Percentiles rank a stretch among this genome's conserved stretches.
phyloP scores from a whole-genome alignment of 2,797 vertebrate genomes.

The Bovichtus variegatus region DNA sequence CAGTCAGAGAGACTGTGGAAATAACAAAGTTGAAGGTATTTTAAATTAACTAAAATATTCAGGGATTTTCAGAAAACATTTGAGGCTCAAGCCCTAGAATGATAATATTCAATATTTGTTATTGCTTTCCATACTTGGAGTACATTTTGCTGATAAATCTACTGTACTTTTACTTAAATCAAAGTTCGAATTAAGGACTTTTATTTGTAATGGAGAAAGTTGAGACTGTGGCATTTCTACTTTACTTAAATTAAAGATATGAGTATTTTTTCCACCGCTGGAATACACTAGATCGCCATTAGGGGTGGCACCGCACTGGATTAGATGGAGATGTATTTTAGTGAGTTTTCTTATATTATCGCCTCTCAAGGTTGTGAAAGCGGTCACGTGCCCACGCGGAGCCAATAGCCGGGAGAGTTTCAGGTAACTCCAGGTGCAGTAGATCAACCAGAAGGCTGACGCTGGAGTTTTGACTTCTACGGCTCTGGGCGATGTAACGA shows the following conservation, averaged over 20 bases:
- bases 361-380: slow-evolving; percentile 17
- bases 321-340: not conserved
- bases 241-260: no score
- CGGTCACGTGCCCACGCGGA: slow-evolving; percentile 60
- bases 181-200: no score
- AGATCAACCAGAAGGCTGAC: slow-evolving; percentile 14
- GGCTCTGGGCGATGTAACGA: not conserved
- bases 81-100: not conserved
- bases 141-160: no score
- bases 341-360: not conserved
- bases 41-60: not conserved
- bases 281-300: no score
- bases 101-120: no score
- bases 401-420: slow-evolving; percentile 53
- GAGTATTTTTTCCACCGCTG: no score
- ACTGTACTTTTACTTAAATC: no score
- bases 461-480: not conserved
- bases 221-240: no score
- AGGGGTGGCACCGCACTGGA: no score
- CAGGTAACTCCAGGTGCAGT: slow-evolving; percentile 63
- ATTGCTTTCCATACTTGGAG: no score
- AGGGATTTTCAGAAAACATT: not conserved
- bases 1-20: not conserved
- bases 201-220: no score
- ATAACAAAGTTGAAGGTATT: no score